Evolutionary conservation across 1,140 invertebrate species (phyloP).

Genomic region (Rhopalosiphum maidis): DNA sequence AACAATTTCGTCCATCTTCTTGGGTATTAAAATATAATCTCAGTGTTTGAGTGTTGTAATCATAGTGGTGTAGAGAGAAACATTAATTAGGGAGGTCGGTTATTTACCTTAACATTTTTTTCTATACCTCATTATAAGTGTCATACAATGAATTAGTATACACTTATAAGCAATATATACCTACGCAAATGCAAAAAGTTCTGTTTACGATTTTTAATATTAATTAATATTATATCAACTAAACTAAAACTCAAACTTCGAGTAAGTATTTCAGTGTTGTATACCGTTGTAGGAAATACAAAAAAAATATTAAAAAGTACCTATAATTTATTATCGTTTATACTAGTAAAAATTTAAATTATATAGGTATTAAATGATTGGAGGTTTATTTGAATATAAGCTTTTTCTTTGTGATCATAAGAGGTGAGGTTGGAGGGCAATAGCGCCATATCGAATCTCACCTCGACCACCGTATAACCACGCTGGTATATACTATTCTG

Average conservation of each 20-base stretch:
- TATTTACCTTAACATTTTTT: background rate
- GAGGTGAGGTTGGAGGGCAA: background rate
- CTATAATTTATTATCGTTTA: too few relatives aligned
- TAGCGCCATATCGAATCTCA: background rate
- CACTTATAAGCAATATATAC: background rate
- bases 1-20: too few relatives aligned
- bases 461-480: background rate
- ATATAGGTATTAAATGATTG: background rate
- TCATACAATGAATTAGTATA: background rate
- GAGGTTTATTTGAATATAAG: background rate
- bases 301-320: too few relatives aligned
- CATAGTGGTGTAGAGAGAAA: too few relatives aligned
- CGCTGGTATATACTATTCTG: too few relatives aligned
- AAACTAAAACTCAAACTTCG: background rate
- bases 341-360: too few relatives aligned
- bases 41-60: too few relatives aligned
- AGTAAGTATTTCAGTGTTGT: background rate
- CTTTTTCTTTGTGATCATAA: background rate
- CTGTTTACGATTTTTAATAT: background rate
- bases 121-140: too few relatives aligned
- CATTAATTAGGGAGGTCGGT: background rate
- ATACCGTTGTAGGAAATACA: background rate
- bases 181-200: background rate
- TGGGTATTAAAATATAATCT: too few relatives aligned
- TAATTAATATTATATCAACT: background rate